Conservation (phyloP, 64 coral and sea anemone genomes). For the Anthopleura sola region DNA sequence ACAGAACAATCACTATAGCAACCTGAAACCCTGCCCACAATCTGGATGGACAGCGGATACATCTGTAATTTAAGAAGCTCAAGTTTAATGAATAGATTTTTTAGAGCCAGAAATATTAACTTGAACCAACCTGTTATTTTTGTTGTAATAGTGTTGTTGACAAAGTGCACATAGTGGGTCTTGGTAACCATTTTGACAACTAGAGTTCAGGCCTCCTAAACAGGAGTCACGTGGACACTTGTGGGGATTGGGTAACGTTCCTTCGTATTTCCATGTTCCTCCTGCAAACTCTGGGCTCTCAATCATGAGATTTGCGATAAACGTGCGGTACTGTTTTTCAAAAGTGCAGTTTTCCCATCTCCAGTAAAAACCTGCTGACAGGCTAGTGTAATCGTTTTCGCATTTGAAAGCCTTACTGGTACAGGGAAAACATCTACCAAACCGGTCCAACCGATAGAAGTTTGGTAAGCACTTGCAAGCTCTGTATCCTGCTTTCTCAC, state of each 20-base stretch:
- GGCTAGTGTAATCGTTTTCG: slow-evolving; percentile 28
- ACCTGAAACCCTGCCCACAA: slow-evolving; percentile 40
- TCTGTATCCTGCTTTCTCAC: slow-evolving; percentile 26
- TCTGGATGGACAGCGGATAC: slow-evolving; percentile 9
- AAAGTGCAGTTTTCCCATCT: slow-evolving; percentile 26
- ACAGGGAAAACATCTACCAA: slow-evolving; percentile 38
- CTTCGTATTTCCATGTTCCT: slow-evolving; percentile 10
- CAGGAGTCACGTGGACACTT: slow-evolving; percentile 47
- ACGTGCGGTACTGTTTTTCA: slow-evolving; percentile 3
- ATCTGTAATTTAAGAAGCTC: background rate
- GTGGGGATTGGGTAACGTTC: slow-evolving; percentile 21
- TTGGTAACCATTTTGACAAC: slow-evolving; percentile 33
- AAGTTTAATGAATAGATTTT: no score
- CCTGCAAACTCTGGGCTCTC: background rate
- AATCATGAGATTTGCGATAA: slow-evolving; percentile 32
- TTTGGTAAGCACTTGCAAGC: slow-evolving; percentile 49
- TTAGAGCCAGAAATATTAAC: background rate
- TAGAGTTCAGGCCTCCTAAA: slow-evolving; percentile 35
- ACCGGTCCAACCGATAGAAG: slow-evolving; percentile 55
- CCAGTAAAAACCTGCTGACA: slow-evolving; percentile 33
- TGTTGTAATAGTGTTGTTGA: slow-evolving; percentile 34
- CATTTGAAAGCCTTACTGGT: slow-evolving; percentile 13
- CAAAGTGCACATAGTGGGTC: slow-evolving; percentile 56
- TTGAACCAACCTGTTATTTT: slow-evolving; percentile 31
- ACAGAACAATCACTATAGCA: slow-evolving; percentile 25